A percentile compares a stretch with the other conserved stretches of the same genome.
Conservation (phyloP, 2,113 vertebrate genomes). For the Oncorhynchus clarkii region DNA sequence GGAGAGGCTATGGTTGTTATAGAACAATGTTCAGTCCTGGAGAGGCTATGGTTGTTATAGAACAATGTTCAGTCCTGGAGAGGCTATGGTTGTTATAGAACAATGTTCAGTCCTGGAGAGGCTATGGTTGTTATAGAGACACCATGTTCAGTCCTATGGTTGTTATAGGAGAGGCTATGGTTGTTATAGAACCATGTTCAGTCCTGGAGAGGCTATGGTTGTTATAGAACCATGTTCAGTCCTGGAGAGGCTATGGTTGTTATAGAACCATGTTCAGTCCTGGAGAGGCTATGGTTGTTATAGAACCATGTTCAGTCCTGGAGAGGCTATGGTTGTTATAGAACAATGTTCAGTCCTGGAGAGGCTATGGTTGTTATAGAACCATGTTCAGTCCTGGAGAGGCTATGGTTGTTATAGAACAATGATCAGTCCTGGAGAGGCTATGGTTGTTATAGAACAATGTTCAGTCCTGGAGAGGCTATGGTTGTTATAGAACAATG, state of each 20-base stretch:
- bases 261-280: neutral
- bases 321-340: neutral
- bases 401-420: no score
- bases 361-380: neutral
- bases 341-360: neutral
- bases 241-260: neutral
- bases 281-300: neutral
- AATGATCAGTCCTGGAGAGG: neutral
- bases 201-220: no score
- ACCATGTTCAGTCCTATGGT: neutral
- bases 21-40: neutral
- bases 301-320: neutral
- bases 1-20: neutral
- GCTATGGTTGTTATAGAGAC: no score
- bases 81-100: neutral
- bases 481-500: no score
- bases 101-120: neutral
- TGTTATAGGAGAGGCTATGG: neutral
- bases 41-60: no score
- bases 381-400: neutral
- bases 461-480: no score
- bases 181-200: neutral
- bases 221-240: neutral
- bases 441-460: neutral
- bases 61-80: neutral